Conservation (phyloP, 2,797 vertebrate genomes). For the Acridotheres tristis region DNA sequence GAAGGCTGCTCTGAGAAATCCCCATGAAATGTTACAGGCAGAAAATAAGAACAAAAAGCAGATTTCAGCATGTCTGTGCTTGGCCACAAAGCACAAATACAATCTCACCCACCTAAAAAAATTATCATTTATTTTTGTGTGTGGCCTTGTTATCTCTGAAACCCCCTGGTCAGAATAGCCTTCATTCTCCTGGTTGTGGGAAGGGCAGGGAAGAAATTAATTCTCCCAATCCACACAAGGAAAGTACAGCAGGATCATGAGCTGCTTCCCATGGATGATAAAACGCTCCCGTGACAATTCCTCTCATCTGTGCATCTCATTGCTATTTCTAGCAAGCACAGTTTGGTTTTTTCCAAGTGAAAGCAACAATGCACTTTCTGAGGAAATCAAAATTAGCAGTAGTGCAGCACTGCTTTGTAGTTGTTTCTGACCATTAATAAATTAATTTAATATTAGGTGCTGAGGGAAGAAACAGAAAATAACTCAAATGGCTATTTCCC, state of each 20-base stretch:
- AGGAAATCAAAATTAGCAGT: background rate
- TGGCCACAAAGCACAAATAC: background rate
- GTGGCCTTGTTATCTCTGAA: background rate
- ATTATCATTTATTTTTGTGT: accelerated
- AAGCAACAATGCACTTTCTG: background rate
- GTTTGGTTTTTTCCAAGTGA: background rate
- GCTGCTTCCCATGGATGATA: background rate
- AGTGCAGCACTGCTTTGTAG: background rate
- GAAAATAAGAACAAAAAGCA: background rate
- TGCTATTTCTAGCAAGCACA: background rate
- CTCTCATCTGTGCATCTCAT: background rate
- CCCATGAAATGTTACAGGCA: accelerated
- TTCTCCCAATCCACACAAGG: background rate
- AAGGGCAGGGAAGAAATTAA: background rate
- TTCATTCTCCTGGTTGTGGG: background rate
- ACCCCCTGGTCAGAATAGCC: accelerated
- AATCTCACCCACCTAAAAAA: background rate
- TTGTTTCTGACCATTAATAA: background rate
- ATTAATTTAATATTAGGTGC: background rate
- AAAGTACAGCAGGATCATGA: background rate
- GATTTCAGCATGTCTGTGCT: background rate
- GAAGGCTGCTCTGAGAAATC: background rate
- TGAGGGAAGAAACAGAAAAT: background rate
- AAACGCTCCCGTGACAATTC: background rate
- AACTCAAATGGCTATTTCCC: background rate